phyloP scores from a whole-genome alignment of 2,888 invertebrate genomes.

The Notodonta dromedarius region DNA sequence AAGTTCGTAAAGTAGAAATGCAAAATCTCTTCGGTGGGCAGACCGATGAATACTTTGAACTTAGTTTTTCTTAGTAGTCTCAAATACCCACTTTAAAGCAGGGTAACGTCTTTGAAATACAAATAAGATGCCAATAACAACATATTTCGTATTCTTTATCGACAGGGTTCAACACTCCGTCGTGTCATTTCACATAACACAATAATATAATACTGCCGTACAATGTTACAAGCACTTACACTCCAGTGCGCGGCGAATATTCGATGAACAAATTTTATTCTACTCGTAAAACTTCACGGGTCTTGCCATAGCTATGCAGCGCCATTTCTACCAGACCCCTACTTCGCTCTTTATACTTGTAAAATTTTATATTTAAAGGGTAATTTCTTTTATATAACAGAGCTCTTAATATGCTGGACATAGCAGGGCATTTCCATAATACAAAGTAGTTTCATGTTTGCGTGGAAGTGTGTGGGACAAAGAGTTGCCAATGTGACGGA shows the following conservation, averaged over 20 bases:
- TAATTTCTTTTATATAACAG: slow-evolving; percentile 13
- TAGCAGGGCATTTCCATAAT: slow-evolving; percentile 30
- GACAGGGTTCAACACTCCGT: background rate
- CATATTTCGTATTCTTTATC: background rate
- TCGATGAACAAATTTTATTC: slow-evolving; percentile 18
- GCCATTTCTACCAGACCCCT: slow-evolving; percentile 14
- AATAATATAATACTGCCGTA: background rate
- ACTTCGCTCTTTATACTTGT: background rate
- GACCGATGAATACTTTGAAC: too few relatives aligned
- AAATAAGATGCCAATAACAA: background rate
- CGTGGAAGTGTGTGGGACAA: slow-evolving; percentile 9
- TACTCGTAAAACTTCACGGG: slow-evolving; percentile 15
- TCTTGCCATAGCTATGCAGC: background rate
- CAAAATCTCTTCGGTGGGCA: too few relatives aligned
- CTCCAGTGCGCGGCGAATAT: slow-evolving; percentile 16
- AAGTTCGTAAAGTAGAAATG: too few relatives aligned
- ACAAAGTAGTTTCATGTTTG: slow-evolving; percentile 36
- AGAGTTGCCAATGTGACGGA: slow-evolving; percentile 5
- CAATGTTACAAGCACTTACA: slow-evolving; percentile 4
- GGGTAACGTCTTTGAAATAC: background rate
- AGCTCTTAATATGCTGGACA: slow-evolving; percentile 26
- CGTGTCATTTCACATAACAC: background rate
- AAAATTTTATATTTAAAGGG: slow-evolving; percentile 11
- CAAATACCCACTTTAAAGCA: background rate
- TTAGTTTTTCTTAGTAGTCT: too few relatives aligned